phyloP scores from a whole-genome alignment of 2,113 vertebrate species.

The Ctenomys sociabilis region DNA sequence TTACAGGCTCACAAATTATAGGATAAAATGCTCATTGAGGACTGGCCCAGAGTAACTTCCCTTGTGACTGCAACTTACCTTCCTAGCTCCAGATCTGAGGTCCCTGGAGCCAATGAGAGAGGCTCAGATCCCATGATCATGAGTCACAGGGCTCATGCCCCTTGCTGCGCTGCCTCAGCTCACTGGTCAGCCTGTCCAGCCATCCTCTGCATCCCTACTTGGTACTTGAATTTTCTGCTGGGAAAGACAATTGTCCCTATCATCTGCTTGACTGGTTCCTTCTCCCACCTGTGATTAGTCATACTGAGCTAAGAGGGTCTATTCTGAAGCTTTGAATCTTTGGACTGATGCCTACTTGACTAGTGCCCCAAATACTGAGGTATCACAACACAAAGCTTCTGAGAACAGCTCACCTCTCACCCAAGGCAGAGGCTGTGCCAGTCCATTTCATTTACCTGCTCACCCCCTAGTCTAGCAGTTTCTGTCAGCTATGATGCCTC shows the following conservation, averaged over 20 bases:
- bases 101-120: neutral
- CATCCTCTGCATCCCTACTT: neutral
- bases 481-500: neutral
- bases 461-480: neutral
- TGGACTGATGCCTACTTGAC: neutral
- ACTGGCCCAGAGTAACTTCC: neutral
- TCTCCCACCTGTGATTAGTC: too few species aligned
- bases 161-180: neutral
- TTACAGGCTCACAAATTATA: neutral
- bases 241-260: neutral
- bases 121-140: neutral
- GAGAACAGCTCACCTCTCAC: neutral
- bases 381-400: neutral
- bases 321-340: neutral
- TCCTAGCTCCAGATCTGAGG: neutral
- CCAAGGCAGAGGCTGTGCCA: neutral
- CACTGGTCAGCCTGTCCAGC: neutral
- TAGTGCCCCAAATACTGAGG: neutral
- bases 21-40: neutral
- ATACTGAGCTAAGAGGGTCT: neutral
- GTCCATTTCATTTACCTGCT: neutral
- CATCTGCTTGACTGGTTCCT: neutral
- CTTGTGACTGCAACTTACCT: neutral
- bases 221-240: neutral
- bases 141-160: neutral